phyloP scores from a whole-genome alignment of 1,140 invertebrate species.

The Drosophila ironensis region DNA sequence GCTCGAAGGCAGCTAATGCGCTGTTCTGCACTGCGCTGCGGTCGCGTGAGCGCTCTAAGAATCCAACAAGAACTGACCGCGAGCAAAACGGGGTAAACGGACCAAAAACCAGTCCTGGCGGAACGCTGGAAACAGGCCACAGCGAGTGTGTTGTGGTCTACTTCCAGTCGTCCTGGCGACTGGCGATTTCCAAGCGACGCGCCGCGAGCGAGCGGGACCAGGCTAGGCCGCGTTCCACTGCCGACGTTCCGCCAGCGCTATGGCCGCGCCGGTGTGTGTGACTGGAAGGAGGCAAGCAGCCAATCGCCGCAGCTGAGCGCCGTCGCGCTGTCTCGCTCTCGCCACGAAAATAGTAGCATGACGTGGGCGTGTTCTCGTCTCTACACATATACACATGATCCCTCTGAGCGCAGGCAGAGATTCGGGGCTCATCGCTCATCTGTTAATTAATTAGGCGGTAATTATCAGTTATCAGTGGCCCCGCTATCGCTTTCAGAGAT shows the following conservation, averaged over 20 bases:
- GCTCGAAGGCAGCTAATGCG: no score
- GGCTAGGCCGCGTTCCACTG: constrained; percentile 20
- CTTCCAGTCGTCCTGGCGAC: constrained; percentile 75
- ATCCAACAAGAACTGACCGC: constrained; percentile 80
- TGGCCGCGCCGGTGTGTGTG: constrained; percentile 20
- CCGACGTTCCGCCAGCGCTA: constrained; percentile 24
- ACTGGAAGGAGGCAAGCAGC: constrained; percentile 55
- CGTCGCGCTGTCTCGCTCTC: constrained; percentile 30
- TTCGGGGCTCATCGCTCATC: constrained; percentile 29
- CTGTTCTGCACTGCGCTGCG: constrained; percentile 36
- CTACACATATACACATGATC: no score
- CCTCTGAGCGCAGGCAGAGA: neutral
- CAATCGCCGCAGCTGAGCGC: constrained; percentile 56
- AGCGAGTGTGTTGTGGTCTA: constrained; percentile 24
- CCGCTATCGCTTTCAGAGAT: constrained; percentile 46
- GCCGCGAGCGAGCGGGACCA: constrained; percentile 20
- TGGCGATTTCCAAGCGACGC: constrained; percentile 40
- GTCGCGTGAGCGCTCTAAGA: constrained; percentile 75
- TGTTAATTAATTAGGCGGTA: constrained; percentile 75
- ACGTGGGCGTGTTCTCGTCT: constrained; percentile 54
- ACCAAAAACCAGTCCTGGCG: constrained; percentile 74
- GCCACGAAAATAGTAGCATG: constrained; percentile 22
- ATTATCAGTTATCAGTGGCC: constrained; percentile 66
- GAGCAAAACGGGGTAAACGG: constrained; percentile 57
- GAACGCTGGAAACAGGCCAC: constrained; percentile 12